Base-by-base conservation (phyloP, 2,797 vertebrate genomes). In the Craterocephalus amniculus region DNA sequence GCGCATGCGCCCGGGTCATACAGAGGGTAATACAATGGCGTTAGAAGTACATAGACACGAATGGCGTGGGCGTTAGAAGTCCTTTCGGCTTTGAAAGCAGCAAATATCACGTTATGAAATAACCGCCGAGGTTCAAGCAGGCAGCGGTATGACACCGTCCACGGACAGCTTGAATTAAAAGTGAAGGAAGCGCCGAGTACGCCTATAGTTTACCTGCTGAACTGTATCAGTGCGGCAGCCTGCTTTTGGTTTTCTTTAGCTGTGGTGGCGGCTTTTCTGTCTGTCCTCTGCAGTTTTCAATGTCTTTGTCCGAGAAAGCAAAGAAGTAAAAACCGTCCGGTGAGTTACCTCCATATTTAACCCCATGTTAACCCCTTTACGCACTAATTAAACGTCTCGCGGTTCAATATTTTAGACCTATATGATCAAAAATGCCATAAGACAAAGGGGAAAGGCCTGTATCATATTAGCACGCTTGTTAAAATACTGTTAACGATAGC, bases 11-110 rank as follows among this genome's bases (percentile, higher is more conserved):
- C 0, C 0, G 20, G 0, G 52, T 1, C 27, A 20, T 24, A 14
- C 83, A 78, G 78, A 74, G 78, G 52, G 76, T 60, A 18, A 72
- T 74, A 92, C 92, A 91, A 93, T 93, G 92, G 89, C 91, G 87
- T 61, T 79, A 24, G 74, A 67, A 34, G 59, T 54, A 0, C 14
- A 43, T 34, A 67, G 69, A 52, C 40, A 31, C 24, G 34, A 59
- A 18, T 22, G 18, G 49, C 7, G 45, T 34, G 31, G n/a, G 34
- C 6, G 31, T 4, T n/a, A 6, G 24, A 26, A 62, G 3, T 49
- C 4, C 6, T 0, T 45, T 12, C 31, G 56, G 4, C 0, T 48
- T 10, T 34, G 6, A 35, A 68, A 43, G 4, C 64, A 7, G 1
- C 1, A 12, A 7, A 40, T 51, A 1, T 0, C 2, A 1, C 22